Base-by-base conservation (phyloP, 1,140 invertebrate genomes). In the Calephelis virginiensis region DNA sequence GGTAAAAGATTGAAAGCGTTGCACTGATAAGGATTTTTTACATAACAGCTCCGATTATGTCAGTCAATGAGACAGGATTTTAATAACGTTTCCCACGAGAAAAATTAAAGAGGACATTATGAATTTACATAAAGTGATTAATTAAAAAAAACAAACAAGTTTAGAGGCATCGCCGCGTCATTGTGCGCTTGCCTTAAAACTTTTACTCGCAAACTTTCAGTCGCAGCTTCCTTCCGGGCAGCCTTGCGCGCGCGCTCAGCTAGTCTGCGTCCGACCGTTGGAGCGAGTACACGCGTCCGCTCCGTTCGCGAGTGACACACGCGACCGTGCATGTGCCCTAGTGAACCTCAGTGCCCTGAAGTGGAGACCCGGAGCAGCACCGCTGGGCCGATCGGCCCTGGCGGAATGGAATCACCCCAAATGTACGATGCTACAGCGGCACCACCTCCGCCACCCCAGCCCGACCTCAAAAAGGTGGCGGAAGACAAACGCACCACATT, bases 351-450 rank as follows among this genome's bases (percentile, higher is more conserved):
- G 88, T 86, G 86, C 84, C 80, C 80, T 86, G 87, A 88, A 86
- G 88, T 89, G 88, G 86, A 89, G 83, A 79, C 82, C 73, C 83
- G 85, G 74, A 83, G 81, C 82, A 77, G 80, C 72, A 85, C 85
- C 84, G 85, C 85, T 81, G 86, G 85, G 86, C 86, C 80, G 64
- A 82, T 83, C 65, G 85, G 85, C 85, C 85, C 85, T 77, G 88
- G 88, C 85, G 86, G 92, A 76, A 94, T 95, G 94, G 94, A 94
- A 91, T 94, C 94, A 81, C 94, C 94, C 59, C 94, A 95, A 90
- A 94, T 95, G 94, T 95, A 94, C 91, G 94, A 95, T 79, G 92
- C 82, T 85, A 85, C 91, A 83, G 81, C 87, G 86, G 91, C 90
- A 75, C 82, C 85, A 75, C 80, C 90, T 85, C 83, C 85, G 86